These are phyloP conservation scores for Marmota monax DNA, from an alignment of 2,113 vertebrate species.

Conservation along the genomic window DNA sequence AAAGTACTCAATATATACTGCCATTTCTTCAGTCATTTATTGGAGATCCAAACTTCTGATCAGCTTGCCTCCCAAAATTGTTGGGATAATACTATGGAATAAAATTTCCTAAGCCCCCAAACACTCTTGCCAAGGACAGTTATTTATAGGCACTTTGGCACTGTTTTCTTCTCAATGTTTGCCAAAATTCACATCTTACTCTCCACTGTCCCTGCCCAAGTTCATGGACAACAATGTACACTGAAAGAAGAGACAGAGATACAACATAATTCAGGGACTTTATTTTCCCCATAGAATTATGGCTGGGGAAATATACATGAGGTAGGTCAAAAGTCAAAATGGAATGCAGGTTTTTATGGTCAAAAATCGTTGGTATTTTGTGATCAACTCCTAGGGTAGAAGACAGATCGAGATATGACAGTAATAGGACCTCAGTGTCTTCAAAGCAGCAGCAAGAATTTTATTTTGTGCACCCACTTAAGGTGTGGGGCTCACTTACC, in stretches of 20 bases:
- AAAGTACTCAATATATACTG: not conserved
- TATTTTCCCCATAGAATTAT: not conserved
- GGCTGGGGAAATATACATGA: not conserved
- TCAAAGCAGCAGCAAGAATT: not conserved
- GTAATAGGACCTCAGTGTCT: rapidly evolving
- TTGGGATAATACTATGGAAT: not conserved
- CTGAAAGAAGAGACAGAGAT: not conserved
- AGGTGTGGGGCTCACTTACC: constrained; percentile 16
- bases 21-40: not conserved
- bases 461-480: not conserved
- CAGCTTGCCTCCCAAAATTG: not conserved
- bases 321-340: not conserved
- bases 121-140: not conserved
- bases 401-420: not conserved
- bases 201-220: not conserved
- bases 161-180: not conserved
- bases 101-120: not conserved
- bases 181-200: not conserved
- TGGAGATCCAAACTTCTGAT: not conserved
- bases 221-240: not conserved
- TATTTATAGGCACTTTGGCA: not conserved
- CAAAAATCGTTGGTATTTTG: not conserved
- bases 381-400: not conserved
- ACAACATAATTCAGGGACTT: not conserved
- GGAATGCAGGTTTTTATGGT: not conserved